Base-by-base conservation (phyloP, 1,140 invertebrate species). In the Limonius californicus region DNA sequence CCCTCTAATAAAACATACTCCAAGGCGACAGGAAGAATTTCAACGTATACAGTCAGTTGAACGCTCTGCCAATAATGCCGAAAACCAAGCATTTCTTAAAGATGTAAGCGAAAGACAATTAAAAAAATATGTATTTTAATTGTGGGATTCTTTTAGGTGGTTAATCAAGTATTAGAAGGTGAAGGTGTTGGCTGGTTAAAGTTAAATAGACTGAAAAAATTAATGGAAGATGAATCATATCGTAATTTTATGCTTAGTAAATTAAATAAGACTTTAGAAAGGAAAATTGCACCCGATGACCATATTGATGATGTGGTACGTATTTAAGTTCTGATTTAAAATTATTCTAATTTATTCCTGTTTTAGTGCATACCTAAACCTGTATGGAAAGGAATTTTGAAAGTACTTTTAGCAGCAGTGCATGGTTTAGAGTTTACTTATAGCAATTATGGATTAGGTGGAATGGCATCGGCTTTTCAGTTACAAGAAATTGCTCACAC, bases 191-290 rank as follows among this genome's bases (percentile, higher is more conserved):
- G 96, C 30, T 99, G 97, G 94, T 80, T 99, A 15, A 97, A 98
- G 78, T 77, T 97, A 4, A 96, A 92, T 73, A 85, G 96, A 30
- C 80, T 99, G 15, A 95, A 94, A 72, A 97, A 97, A 74, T 78
- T 99, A 3, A 97, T 99, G 94, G 97, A 99, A 78, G 97, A 99
- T 78, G 98, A 99, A 80, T 98, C 92, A 57, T 97, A 99, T 80
- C 83, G 98, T 23, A 97, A 96, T 74, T 89, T 99, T 76, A 91
- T 98, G 8, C 86, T 99, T 1, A 94, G 91, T 54, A 95, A 97
- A 74, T 80, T 99, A 7, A 99, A 99, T 76, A 89, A 91, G 67
- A 95, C 94, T 61, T 82, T 98, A 15, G 95, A 96, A 70, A 88
- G 88, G 66, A 98, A 97, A 79, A 89, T 98, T 39, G 89, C 90